Base-by-base conservation (phyloP, 1,140 invertebrate genomes). In the Trichoplusia ni region DNA sequence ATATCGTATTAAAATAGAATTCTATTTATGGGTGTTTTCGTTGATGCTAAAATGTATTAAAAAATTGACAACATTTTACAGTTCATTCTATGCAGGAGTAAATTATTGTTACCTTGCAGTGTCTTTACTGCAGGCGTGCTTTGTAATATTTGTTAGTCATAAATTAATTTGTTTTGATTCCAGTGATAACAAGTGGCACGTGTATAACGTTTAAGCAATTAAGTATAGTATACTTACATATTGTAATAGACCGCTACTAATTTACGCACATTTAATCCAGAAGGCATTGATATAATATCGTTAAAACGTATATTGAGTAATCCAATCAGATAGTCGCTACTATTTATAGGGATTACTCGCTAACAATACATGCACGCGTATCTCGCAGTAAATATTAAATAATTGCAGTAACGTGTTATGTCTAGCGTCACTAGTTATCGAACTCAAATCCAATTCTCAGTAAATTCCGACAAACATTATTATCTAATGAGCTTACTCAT, bases 81-180 rank as follows among this genome's bases (percentile, higher is more conserved):
- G n/a, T 29, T 1, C 2, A 35, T 31, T 4, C 9, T 19, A 21
- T 16, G n/a, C n/a, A n/a, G n/a, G n/a, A n/a, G n/a, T n/a, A n/a
- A n/a, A n/a, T n/a, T n/a, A n/a, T n/a, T n/a, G n/a, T n/a, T n/a
- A n/a, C n/a, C n/a, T n/a, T n/a, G n/a, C n/a, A n/a, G n/a, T n/a
- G n/a, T n/a, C n/a, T n/a, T 56, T 56, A 56, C n/a, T 56, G 21
- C 18, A 8, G 21, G 8, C 51, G 27, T n/a, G n/a, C n/a, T n/a
- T n/a, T n/a, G n/a, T n/a, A n/a, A n/a, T n/a, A n/a, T n/a, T n/a
- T n/a, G n/a, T n/a, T n/a, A n/a, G n/a, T n/a, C n/a, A 56, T 56
- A 56, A 56, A 56, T 56, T 56, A 38, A 56, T 56, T 56, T 56
- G 23, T 56, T 56, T 40, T 40, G 21, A 56, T 56, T 38, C 7